Percentiles rank a stretch among this genome's conserved stretches.
Conservation (phyloP, 2,113 vertebrate species). For the Zapus hudsonius region DNA sequence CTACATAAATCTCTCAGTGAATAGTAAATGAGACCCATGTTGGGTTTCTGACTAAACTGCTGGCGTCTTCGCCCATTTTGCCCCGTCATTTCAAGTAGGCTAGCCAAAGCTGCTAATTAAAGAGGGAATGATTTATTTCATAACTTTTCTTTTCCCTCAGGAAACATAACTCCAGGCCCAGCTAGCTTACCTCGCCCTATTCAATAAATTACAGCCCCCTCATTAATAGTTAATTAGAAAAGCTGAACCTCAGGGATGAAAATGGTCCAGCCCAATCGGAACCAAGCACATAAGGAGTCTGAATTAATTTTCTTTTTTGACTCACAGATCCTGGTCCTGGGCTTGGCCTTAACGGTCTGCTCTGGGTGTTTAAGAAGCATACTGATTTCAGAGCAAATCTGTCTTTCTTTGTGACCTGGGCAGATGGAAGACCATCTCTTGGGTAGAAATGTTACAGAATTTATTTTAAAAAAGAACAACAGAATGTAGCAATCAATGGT, state of each 20-base stretch:
- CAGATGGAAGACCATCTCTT: background rate
- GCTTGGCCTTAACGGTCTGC: background rate
- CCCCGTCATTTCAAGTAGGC: constrained; percentile 43
- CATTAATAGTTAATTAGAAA: constrained; percentile 71
- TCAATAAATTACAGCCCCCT: constrained; percentile 69
- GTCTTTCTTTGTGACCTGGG: background rate
- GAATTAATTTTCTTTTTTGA: accelerated
- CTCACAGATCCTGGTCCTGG: background rate
- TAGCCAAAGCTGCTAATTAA: constrained; percentile 77
- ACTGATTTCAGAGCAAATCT: background rate
- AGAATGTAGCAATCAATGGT: background rate
- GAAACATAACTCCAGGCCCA: constrained; percentile 74
- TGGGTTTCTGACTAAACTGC: constrained; percentile 54
- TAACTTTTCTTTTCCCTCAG: constrained; percentile 72
- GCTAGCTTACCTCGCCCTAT: constrained; percentile 46
- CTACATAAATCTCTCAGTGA: constrained; percentile 50
- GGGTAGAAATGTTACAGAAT: background rate
- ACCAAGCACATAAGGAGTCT: background rate
- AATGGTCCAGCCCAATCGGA: background rate
- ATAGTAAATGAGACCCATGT: constrained; percentile 37
- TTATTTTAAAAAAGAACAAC: background rate
- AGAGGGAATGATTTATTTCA: constrained; percentile 78
- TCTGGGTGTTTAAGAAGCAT: background rate
- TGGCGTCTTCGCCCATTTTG: constrained; percentile 64
- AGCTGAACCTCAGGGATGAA: background rate